These are phyloP conservation scores for Trachelus stipa DNA, from an alignment of 2,888 invertebrate species.

Conservation along the genomic window DNA sequence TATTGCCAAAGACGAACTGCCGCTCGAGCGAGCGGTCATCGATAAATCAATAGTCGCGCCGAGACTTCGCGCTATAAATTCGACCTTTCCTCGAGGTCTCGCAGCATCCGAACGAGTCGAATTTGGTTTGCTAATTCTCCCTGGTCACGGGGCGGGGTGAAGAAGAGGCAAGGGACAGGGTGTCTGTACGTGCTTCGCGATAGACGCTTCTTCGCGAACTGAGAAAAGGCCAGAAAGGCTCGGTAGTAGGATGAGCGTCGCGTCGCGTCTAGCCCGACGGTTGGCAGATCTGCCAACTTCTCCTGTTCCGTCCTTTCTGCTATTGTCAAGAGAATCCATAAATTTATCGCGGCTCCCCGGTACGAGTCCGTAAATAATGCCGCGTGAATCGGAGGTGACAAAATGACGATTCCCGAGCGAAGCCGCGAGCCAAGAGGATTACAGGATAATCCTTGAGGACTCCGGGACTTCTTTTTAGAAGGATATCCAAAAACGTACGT, in stretches of 20 bases:
- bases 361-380: slow-evolving; percentile 5
- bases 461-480: neutral
- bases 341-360: slow-evolving; percentile 36
- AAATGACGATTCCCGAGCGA: slow-evolving; percentile 7
- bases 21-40: neutral
- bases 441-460: neutral
- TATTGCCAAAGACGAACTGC: neutral
- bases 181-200: slow-evolving; percentile 15
- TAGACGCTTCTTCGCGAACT: neutral
- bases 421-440: slow-evolving; percentile 1
- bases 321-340: slow-evolving; percentile 48
- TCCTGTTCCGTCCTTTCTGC: slow-evolving; percentile 32
- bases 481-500: neutral
- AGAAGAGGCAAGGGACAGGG: slow-evolving; percentile 16
- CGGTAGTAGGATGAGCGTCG: slow-evolving; percentile 19
- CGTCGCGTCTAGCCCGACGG: slow-evolving; percentile 20
- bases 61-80: neutral
- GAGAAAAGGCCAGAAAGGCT: slow-evolving; percentile 10
- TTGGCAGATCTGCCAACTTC: slow-evolving; percentile 52
- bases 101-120: slow-evolving; percentile 14
- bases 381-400: slow-evolving; percentile 18
- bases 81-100: slow-evolving; percentile 4
- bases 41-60: neutral
- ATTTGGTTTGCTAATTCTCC: slow-evolving; percentile 42
- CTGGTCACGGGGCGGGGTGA: neutral